Conservation (phyloP, 2,888 invertebrate genomes). For the Amblyteles armatorius region DNA sequence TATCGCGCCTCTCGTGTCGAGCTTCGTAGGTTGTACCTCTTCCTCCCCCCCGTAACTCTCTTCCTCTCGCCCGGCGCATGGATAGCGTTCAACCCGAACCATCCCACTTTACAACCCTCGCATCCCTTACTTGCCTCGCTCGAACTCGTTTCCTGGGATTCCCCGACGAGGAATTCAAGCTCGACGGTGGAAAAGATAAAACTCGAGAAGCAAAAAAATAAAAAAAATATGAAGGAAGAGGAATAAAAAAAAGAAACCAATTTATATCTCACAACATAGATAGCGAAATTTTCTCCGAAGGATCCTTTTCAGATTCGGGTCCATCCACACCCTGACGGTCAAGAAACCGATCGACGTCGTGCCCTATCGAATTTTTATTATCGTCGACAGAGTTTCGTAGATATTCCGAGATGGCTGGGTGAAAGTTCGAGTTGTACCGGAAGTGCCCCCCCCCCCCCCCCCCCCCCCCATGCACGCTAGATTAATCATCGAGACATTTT, state of each 20-base stretch:
- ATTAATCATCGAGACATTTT: conserved; percentile 60
- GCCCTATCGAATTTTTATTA: background rate
- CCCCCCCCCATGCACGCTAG: background rate
- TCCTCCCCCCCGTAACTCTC: background rate
- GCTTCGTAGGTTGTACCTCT: conserved; percentile 46
- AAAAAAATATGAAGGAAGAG: background rate
- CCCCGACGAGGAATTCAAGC: conserved; percentile 48
- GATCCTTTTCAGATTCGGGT: background rate
- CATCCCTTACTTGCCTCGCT: conserved; percentile 33
- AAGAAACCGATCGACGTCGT: background rate
- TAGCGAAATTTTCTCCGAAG: conserved; percentile 33
- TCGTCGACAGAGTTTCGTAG: conserved; percentile 1
- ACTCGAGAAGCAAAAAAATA: conserved; percentile 21
- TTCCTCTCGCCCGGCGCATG: background rate
- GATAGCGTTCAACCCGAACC: conserved; percentile 39
- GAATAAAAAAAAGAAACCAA: background rate
- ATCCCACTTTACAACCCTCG: conserved; percentile 61
- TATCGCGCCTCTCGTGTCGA: conserved; percentile 59
- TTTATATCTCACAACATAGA: conserved; percentile 34
- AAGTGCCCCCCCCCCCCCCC: background rate
- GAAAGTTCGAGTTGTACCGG: background rate
- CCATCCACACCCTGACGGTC: background rate
- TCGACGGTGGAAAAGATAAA: conserved; percentile 28
- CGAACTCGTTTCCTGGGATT: conserved; percentile 49
- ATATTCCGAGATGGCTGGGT: background rate